Evolutionary conservation across 64 coral and sea anemone species (phyloP).

Genomic region (Montipora efflorescens): DNA sequence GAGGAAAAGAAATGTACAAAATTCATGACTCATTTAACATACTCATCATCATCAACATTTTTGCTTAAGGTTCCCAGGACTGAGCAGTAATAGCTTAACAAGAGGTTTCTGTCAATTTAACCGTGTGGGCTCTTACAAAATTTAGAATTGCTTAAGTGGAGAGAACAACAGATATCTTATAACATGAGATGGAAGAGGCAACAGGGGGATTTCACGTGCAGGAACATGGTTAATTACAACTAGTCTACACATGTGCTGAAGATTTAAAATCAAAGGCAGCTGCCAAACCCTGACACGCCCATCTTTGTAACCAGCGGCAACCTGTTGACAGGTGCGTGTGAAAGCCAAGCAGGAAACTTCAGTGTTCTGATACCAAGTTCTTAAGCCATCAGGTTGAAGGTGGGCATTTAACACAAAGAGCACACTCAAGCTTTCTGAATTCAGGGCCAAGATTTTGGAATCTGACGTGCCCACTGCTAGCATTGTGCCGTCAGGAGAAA

Average conservation of each 20-base stretch:
- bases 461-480: slow-evolving; percentile 92
- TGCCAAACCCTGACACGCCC: slow-evolving; percentile 89
- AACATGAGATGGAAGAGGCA: slow-evolving; percentile 87
- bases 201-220: slow-evolving; percentile 79
- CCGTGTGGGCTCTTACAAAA: neutral
- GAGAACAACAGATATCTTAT: slow-evolving; percentile 91
- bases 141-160: slow-evolving; percentile 86
- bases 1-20: too few species aligned
- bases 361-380: slow-evolving; percentile 95
- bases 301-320: slow-evolving; percentile 94
- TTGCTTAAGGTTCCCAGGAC: too few species aligned
- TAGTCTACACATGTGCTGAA: slow-evolving; percentile 92
- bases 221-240: slow-evolving; percentile 86
- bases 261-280: slow-evolving; percentile 79
- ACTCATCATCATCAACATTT: too few species aligned
- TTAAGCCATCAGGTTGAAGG: slow-evolving; percentile 86
- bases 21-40: too few species aligned
- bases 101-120: too few species aligned
- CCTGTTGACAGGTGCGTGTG: slow-evolving; percentile 90
- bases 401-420: slow-evolving; percentile 89
- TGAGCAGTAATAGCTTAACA: too few species aligned
- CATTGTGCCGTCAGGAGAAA: slow-evolving; percentile 87
- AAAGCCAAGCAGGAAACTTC: slow-evolving; percentile 95
- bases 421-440: slow-evolving; percentile 84
- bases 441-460: slow-evolving; percentile 83